phyloP scores from a whole-genome alignment of 2,113 vertebrate genomes.

The Prolemur simus region DNA sequence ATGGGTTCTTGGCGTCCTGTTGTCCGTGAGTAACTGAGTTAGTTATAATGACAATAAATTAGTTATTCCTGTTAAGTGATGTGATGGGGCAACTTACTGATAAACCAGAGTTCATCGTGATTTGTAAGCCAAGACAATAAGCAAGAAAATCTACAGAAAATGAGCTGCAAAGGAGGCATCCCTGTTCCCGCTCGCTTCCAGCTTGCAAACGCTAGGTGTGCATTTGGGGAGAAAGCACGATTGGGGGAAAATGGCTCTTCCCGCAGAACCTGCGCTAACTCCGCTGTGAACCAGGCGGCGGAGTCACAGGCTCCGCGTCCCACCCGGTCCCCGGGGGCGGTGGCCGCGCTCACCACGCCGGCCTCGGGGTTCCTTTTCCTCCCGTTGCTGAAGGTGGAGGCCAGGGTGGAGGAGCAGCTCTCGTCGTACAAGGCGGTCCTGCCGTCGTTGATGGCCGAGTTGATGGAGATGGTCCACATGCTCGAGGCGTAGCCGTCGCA shows the following conservation, averaged over 20 bases:
- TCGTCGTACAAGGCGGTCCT: constrained; percentile 97
- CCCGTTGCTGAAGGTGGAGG: constrained; percentile 98
- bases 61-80: neutral
- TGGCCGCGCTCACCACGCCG: constrained; percentile 91
- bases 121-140: neutral
- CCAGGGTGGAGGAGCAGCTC: constrained; percentile 98
- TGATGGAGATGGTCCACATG: constrained; percentile 99
- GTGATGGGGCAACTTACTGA: neutral
- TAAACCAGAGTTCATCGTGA: neutral
- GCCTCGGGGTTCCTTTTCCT: constrained; percentile 98
- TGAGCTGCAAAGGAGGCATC: neutral
- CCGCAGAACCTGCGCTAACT: constrained; percentile 47
- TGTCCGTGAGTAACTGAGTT: neutral
- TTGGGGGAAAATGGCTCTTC: neutral
- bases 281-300: neutral
- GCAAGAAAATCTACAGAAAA: constrained; percentile 15
- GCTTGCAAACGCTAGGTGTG: neutral
- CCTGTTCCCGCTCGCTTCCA: neutral
- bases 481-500: constrained; percentile 98
- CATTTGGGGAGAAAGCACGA: neutral
- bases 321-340: neutral
- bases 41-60: neutral
- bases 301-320: fast-evolving
- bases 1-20: neutral
- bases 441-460: constrained; percentile 98